These are phyloP conservation scores for Camponotus pennsylvanicus DNA, from an alignment of 1,140 invertebrate species.

Conservation along the genomic window DNA sequence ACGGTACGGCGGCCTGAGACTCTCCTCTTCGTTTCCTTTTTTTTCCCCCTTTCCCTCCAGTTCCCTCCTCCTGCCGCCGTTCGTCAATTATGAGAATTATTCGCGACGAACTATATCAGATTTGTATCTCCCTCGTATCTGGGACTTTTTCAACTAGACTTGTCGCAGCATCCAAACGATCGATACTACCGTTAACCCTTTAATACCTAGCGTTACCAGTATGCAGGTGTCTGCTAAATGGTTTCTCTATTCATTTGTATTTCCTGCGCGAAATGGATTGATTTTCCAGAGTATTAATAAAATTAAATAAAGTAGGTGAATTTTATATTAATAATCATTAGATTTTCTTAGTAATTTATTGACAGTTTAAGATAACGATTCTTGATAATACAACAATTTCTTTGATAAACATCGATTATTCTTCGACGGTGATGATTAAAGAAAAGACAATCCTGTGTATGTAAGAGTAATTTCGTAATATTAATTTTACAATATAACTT, in stretches of 20 bases:
- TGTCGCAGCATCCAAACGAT: conserved; percentile 10
- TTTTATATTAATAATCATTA: neutral
- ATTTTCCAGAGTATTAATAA: conserved; percentile 14
- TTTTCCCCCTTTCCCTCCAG: conserved; percentile 48
- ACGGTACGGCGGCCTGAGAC: conserved; percentile 13
- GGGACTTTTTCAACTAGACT: conserved; percentile 39
- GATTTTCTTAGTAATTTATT: neutral
- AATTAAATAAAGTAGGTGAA: neutral
- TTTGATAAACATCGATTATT: neutral
- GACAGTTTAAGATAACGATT: neutral
- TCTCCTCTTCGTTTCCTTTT: too few relatives aligned
- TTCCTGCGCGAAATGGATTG: neutral
- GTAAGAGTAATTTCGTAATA: neutral
- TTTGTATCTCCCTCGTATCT: conserved; percentile 60
- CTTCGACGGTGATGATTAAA: neutral
- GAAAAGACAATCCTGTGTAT: neutral
- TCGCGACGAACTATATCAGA: conserved; percentile 58
- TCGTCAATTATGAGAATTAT: conserved; percentile 77
- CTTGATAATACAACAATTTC: neutral
- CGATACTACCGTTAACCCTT: conserved; percentile 35
- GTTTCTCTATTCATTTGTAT: conserved; percentile 16
- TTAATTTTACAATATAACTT: neutral
- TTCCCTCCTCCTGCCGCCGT: conserved; percentile 63
- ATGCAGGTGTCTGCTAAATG: conserved; percentile 29
- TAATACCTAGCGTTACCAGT: conserved; percentile 33